Conservation (phyloP, 1,140 invertebrate species). For the Anoplolepis gracilipes region DNA sequence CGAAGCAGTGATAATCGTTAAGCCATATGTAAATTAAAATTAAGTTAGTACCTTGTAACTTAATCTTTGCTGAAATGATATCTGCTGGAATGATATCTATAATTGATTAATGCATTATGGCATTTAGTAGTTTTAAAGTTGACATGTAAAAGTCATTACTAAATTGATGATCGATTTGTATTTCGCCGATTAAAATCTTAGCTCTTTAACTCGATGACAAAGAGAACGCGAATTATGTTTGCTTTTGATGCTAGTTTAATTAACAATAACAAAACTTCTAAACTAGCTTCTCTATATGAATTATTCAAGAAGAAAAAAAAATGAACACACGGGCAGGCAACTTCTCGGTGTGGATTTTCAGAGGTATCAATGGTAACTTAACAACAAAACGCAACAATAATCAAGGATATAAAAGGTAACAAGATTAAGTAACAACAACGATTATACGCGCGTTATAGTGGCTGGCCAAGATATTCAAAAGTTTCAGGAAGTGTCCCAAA, state of each 20-base stretch:
- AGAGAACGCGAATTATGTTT: slow-evolving; percentile 50
- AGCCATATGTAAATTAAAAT: neutral
- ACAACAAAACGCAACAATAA: slow-evolving; percentile 48
- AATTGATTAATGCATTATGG: neutral
- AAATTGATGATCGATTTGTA: slow-evolving; percentile 48
- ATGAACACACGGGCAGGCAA: slow-evolving; percentile 47
- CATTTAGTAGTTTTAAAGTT: neutral
- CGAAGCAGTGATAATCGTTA: neutral
- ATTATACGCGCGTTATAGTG: slow-evolving; percentile 16
- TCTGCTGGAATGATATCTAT: neutral
- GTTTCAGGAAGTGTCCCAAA: no score
- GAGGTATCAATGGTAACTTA: slow-evolving; percentile 53
- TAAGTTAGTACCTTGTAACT: neutral
- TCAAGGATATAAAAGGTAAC: slow-evolving; percentile 25
- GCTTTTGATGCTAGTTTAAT: slow-evolving; percentile 49
- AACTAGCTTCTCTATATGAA: slow-evolving; percentile 19
- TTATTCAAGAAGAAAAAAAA: slow-evolving; percentile 21
- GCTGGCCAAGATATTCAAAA: slow-evolving; percentile 53
- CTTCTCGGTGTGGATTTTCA: slow-evolving; percentile 14
- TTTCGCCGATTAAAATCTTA: slow-evolving; percentile 32
- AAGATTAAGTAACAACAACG: slow-evolving; percentile 49
- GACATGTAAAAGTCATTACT: neutral
- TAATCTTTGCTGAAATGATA: slow-evolving; percentile 23
- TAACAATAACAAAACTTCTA: slow-evolving; percentile 52
- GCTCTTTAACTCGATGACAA: slow-evolving; percentile 29